Percentiles rank a stretch among this genome's conserved stretches.
Evolutionary conservation across 2,113 vertebrate genomes (phyloP).

Genomic region (Parus major): DNA sequence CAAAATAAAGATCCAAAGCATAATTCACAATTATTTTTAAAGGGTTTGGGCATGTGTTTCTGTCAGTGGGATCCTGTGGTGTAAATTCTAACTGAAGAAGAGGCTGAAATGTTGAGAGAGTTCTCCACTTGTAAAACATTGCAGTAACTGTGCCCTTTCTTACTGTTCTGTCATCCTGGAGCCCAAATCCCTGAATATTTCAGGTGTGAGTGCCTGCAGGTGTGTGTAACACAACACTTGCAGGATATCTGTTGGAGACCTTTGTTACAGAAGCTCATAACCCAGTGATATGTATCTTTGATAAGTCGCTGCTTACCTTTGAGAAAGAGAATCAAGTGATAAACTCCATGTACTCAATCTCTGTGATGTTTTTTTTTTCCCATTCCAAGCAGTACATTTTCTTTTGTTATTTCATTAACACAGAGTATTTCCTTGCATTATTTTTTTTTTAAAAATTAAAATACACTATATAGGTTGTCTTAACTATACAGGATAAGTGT

Average conservation of each 20-base stretch:
- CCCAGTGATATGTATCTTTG: neutral
- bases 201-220: neutral
- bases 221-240: neutral
- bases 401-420: neutral
- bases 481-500: neutral
- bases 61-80: neutral
- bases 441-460: neutral
- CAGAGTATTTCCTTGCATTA: neutral
- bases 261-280: neutral
- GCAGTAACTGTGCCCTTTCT: neutral
- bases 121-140: neutral
- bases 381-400: neutral
- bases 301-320: neutral
- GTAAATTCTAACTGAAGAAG: neutral
- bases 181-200: neutral
- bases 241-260: accelerated
- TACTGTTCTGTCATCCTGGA: neutral
- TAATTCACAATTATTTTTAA: neutral
- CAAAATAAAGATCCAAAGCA: neutral
- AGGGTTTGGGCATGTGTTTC: neutral
- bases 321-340: neutral
- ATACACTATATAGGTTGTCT: neutral
- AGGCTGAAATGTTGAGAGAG: neutral
- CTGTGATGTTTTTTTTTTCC: neutral
- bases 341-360: accelerated